Evolutionary conservation across 2,797 vertebrate species (phyloP).

Genomic region (Ptychadena robeensis): DNA sequence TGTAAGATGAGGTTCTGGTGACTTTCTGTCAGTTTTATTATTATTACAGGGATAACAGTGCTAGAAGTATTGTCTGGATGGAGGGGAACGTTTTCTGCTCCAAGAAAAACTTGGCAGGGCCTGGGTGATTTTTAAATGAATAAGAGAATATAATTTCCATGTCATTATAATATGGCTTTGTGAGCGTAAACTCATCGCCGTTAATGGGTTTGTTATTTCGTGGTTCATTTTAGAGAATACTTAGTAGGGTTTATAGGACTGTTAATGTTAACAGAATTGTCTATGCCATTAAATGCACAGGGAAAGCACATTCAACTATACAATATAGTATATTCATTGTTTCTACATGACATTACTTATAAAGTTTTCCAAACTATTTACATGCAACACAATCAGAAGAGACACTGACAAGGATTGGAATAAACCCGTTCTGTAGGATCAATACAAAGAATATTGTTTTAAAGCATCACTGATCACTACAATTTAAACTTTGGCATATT

Average conservation of each 20-base stretch:
- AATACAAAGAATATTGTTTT: too few species aligned
- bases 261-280: too few species aligned
- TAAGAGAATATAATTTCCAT: constrained; percentile 52
- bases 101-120: constrained; percentile 54
- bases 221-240: constrained; percentile 8
- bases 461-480: too few species aligned
- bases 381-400: too few species aligned
- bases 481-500: too few species aligned
- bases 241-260: not conserved
- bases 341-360: too few species aligned
- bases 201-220: constrained; percentile 36
- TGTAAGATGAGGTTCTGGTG: constrained; percentile 56
- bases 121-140: constrained; percentile 33
- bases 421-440: too few species aligned
- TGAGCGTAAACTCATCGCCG: constrained; percentile 12
- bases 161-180: constrained; percentile 50
- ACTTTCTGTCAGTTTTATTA: constrained; percentile 57
- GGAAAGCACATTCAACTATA: too few species aligned
- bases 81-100: constrained; percentile 52
- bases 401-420: too few species aligned
- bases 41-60: constrained; percentile 58
- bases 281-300: too few species aligned
- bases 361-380: too few species aligned
- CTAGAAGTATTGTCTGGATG: constrained; percentile 56
- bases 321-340: too few species aligned